A percentile compares a stretch with the other conserved stretches of the same genome.
phyloP scores from a whole-genome alignment of 2,888 invertebrate species.

The Sarcophaga variegata region DNA sequence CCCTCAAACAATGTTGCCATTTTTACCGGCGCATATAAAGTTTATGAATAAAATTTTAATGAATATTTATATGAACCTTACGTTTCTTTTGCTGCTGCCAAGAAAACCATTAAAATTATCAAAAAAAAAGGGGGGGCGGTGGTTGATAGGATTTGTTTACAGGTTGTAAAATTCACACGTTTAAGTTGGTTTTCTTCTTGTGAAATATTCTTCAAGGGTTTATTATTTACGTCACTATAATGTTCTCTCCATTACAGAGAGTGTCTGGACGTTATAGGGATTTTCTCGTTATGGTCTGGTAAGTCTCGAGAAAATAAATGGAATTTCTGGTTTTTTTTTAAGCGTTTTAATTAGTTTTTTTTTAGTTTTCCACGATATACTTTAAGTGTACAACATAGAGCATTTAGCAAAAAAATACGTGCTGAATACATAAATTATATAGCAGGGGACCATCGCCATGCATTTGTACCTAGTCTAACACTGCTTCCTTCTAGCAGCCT shows the following conservation, averaged over 20 bases:
- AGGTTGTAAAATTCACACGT: conserved; percentile 28
- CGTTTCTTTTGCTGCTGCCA: neutral
- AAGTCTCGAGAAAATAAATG: neutral
- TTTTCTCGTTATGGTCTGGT: neutral
- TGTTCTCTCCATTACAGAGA: neutral
- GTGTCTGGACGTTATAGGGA: neutral
- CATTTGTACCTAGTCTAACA: too few relatives aligned
- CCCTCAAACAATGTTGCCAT: conserved; percentile 29
- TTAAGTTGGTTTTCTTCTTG: neutral
- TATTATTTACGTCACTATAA: neutral
- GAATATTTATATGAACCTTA: conserved; percentile 54
- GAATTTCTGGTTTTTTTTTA: neutral
- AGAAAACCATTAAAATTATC: conserved; percentile 39
- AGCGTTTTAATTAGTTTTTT: neutral
- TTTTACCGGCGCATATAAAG: neutral
- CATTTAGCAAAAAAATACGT: too few relatives aligned
- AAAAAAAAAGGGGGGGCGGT: neutral
- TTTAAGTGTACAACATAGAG: neutral
- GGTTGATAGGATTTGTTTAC: conserved; percentile 30
- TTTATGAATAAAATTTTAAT: conserved; percentile 56
- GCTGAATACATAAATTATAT: too few relatives aligned
- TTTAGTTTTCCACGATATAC: neutral
- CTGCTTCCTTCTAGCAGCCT: too few relatives aligned
- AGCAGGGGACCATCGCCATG: too few relatives aligned
- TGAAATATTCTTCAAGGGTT: neutral